Evolutionary conservation across 2,113 vertebrate species (phyloP).

Genomic region (Macrotis lagotis): DNA sequence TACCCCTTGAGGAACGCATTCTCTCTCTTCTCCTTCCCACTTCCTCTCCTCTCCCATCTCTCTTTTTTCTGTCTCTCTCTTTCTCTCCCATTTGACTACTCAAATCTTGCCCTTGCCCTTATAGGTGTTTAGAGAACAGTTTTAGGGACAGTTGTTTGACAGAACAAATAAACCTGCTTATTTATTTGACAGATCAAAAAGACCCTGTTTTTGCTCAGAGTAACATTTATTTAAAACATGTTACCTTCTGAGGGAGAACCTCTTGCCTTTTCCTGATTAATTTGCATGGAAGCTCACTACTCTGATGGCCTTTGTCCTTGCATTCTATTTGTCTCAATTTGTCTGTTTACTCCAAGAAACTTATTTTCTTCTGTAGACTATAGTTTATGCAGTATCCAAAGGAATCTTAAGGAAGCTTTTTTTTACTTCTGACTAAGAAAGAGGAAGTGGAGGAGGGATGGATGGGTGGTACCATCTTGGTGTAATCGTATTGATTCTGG

Average conservation of each 20-base stretch:
- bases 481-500: background rate
- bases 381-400: background rate
- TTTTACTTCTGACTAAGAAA: background rate
- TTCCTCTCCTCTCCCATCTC: background rate
- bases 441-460: background rate
- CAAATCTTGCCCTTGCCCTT: background rate
- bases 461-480: background rate
- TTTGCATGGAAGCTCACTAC: background rate
- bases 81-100: background rate
- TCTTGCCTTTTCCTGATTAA: background rate
- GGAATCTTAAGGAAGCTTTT: background rate
- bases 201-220: background rate
- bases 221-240: background rate
- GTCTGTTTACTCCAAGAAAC: conserved; percentile 42
- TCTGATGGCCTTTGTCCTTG: background rate
- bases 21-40: accelerated
- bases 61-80: background rate
- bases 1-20: background rate
- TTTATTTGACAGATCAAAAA: background rate
- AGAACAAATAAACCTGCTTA: background rate
- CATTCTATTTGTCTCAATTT: conserved; percentile 12
- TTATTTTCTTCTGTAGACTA: background rate
- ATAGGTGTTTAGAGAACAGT: background rate
- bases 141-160: background rate
- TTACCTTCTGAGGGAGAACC: background rate